Base-by-base conservation (phyloP, 30 jellyfish, hydroid and myxozoan genomes). In the Chrysaora quinquecirrha region DNA sequence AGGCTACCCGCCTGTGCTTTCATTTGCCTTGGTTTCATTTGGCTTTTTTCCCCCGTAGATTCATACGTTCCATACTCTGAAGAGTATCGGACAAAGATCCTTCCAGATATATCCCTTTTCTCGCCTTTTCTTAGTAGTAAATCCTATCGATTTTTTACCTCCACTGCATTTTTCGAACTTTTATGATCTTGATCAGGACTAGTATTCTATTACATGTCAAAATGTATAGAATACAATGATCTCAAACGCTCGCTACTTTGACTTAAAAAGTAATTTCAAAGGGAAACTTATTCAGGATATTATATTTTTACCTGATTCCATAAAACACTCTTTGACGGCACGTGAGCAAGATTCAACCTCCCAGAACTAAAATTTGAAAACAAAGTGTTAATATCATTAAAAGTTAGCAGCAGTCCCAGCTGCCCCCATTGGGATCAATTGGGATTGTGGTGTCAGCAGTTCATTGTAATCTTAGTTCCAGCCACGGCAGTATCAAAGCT, bases 271-370 rank as follows among this genome's bases (percentile, higher is more conserved):
- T n/a, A n/a, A n/a, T n/a, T n/a, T n/a, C n/a, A n/a, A n/a, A n/a
- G n/a, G n/a, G n/a, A n/a, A n/a, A n/a, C n/a, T n/a, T n/a, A n/a
- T n/a, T n/a, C n/a, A n/a, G n/a, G 0, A 32, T 27, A 23, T 9
- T n/a, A 61, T 2, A 19, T 0, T 9, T 25, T 61, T 50, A 89
- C 97, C 95, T 89, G 89, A n/a, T 80, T 32, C 19, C 82, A 78
- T 18, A 89, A 24, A 22, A 89, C 86, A 73, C 71, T 61, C 27
- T 82, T 66, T 28, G 97, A 71, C 6, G 85, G 95, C 32, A 89
- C 61, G 34, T 89, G 95, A 30, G 90, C 85, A 28, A 89, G 49
- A 62, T 68, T 74, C 75, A 89, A 32, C 19, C 38, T 70, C n/a
- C 97, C 97, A 21, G 94, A 74, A 20, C 97, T 89, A 47, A 50